Base-by-base conservation (phyloP, 2,888 invertebrate species). In the Bellardia pandia region DNA sequence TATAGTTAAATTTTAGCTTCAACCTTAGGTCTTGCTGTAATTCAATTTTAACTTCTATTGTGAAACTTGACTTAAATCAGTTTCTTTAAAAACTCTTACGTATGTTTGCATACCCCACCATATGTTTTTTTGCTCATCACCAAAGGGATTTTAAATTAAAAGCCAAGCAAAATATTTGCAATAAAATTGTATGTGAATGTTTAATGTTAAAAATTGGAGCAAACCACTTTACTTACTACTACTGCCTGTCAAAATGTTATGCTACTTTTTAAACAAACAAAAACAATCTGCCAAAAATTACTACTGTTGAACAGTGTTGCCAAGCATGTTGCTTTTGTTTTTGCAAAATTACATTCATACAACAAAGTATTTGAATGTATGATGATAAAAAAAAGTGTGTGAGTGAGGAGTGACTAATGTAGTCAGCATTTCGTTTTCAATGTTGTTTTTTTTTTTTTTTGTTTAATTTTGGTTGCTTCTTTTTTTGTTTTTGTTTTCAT, bases 401-500 rank as follows among this genome's bases (percentile, higher is more conserved):
- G 6, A 23, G 30, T 7, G 16, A n/a, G 3, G 9, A 40, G 51
- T 86, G 85, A 86, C 76, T 86, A 76, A 86, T 81, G 58, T 7
- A 72, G 42, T 53, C 60, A 82, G 82, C 66, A 86, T 86, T 82
- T 66, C 14, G 23, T 16, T 60, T 45, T 45, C 14, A 66, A 76
- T 60, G 51, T 53, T 42, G 60, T 37, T 30, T 51, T 23, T n/a
- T 75, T 33, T 64, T 30, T 37, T 64, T 11, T 23, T 23, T 23
- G 23, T 23, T 23, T 23, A 23, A 23, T 23, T 23, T 23, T 23
- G 23, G 23, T 23, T 23, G 23, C 23, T 23, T 23, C 23, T 23
- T 79, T 11, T 16, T 13, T 66, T 45, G 56, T 45, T 81, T 16
- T 68, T 68, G 16, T 58, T 71, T 58, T 58, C 51, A 76, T 37